Evolutionary conservation across 2,888 invertebrate genomes (phyloP), one percentile per base, ranked within the genome.

Genomic region (Xanthorhoe designata): DNA sequence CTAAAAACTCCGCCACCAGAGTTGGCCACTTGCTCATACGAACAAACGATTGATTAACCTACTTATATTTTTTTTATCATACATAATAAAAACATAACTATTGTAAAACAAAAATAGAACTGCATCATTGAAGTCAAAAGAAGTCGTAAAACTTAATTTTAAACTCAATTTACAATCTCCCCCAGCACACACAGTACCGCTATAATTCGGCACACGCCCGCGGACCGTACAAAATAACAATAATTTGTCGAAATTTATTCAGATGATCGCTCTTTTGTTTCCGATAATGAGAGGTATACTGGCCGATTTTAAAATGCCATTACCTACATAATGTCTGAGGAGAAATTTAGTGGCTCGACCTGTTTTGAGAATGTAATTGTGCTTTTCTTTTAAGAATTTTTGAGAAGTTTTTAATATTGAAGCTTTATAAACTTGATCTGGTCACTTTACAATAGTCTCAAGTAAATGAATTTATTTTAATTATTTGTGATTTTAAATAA

Each of bases 181-280:
- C 10, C 47, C 42, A 5, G 35, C 42, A 13, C 56, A 62, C 47
- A 53, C 49, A 24, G 47, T 52, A 24, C 60, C 56, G 63, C 54
- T 58, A 60, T 63, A 60, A 67, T 63, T 60, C 77, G 75, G 82
- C 87, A 85, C 74, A 71, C 77, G 80, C 86, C 82, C 74, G 61
- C 76, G 75, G 79, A 74, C 76, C 2, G 7, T 56, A 77, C 55
- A 75, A 86, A 90, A 91, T 88, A 89, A 89, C 89, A 89, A 90
- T 90, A 90, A 92, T 91, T 91, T 90, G 79, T 81, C 63, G 82
- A 87, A 91, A 91, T 91, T 89, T 90, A 91, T 91, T 87, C 90
- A 76, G 82, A 82, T 87, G 83, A 85, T 88, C 86, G 83, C 80
- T 79, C 88, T 87, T 88, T 92, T 92, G 91, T 91, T 88, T 82